Evolutionary conservation across 2,113 vertebrate species (phyloP), one percentile per base, ranked within the genome.

Genomic region (Lasiurus cinereus): DNA sequence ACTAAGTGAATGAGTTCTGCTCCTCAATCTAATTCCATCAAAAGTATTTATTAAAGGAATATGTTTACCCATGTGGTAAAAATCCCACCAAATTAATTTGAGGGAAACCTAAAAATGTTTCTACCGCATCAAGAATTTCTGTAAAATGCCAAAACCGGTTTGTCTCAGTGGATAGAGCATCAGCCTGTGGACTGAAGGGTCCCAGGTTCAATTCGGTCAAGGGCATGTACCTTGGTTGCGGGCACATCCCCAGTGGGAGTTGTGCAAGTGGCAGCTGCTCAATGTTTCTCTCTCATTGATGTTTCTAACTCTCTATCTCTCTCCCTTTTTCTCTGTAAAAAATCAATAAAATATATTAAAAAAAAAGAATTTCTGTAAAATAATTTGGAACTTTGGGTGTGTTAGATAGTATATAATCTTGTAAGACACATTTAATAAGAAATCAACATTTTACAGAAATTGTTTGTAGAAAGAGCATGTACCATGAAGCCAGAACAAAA

Each of bases 11-110:
- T 85, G 56, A 93, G 8, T 83, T 93, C 52, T 95, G 29, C 43
- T 96, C 24, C 43, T 83, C 80, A 94, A 59, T 94, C 18, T 88
- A 96, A 66, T 89, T 76, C 36, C 31, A 95, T 92, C 24, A 93
- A 93, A 95, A 67, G 59, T 76, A 90, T 73, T 82, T 46, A 77
- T 94, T 56, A 94, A 91, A 94, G 89, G 94, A 96, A 89, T 89
- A 93, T 83, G n/a, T 97, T 96, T 91, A 89, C 91, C 66, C 36
- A 95, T 10, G 18, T 91, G 74, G 46, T 91, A 93, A 94, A 97
- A 96, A 43, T 79, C 86, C 83, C 95, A 90, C 21, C 54, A 91
- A 43, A 91, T 90, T 94, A 85, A 95, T 82, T n/a, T 95, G 48
- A 14, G 12, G 29, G 14, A 88, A n/a, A 95, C 12, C 29, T 92